Conservation (phyloP, 2,888 invertebrate species). For the Apamea sordens region DNA sequence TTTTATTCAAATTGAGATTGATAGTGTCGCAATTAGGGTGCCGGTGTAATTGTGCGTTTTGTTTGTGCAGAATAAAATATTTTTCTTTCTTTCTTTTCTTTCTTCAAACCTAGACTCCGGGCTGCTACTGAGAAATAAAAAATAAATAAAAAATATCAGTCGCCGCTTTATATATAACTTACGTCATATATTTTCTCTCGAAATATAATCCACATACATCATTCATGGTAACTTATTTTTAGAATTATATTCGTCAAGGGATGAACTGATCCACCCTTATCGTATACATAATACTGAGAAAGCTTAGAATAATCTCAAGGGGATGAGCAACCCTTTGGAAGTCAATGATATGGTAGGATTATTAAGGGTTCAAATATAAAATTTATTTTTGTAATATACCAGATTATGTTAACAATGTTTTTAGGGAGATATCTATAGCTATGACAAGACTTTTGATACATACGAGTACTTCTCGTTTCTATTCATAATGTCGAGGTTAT, state of each 20-base stretch:
- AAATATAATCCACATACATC: constrained; percentile 13
- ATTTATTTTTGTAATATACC: constrained; percentile 18
- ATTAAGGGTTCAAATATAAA: constrained; percentile 18
- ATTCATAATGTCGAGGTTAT: too few species aligned
- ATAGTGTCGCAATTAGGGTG: too few species aligned
- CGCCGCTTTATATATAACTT: not conserved
- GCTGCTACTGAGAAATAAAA: not conserved
- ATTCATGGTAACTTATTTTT: constrained; percentile 14
- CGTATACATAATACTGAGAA: not conserved
- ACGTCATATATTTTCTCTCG: not conserved
- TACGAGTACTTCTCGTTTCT: too few species aligned
- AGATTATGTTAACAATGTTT: not conserved
- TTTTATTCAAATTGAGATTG: too few species aligned
- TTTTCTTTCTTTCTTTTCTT: too few species aligned
- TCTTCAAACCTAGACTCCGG: not conserved
- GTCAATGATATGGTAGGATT: constrained; percentile 45
- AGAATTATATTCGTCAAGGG: constrained; percentile 21
- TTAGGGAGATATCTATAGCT: not conserved
- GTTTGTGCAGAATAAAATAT: too few species aligned
- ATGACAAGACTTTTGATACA: not conserved
- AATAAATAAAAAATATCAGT: not conserved
- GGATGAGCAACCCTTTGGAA: constrained; percentile 23
- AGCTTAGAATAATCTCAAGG: constrained; percentile 45
- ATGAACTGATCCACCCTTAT: constrained; percentile 22
- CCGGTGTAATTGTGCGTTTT: too few species aligned